Evolutionary conservation across 2,888 invertebrate genomes (phyloP).

Genomic region (Drosophila peninsularis): DNA sequence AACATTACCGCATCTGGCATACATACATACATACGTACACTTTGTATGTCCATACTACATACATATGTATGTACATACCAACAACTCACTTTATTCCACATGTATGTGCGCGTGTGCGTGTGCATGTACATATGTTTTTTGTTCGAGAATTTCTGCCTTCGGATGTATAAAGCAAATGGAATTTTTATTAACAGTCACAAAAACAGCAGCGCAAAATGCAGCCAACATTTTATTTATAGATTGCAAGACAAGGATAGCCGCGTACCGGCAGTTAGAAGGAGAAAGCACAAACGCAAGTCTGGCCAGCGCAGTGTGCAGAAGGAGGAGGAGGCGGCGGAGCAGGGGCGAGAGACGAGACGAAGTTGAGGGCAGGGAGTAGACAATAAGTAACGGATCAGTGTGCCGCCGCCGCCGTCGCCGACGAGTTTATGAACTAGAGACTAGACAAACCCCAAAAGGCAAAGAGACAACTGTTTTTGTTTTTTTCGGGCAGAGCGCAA

Average conservation of each 20-base stretch:
- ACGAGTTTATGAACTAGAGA: conserved; percentile 48
- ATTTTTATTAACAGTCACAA: conserved; percentile 66
- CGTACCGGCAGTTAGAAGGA: conserved; percentile 11
- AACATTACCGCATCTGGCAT: conserved; percentile 68
- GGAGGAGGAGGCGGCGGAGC: too few species aligned
- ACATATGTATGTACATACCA: conserved; percentile 12
- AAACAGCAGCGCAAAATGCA: conserved; percentile 60
- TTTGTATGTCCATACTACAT: too few species aligned
- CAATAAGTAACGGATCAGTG: conserved; percentile 53
- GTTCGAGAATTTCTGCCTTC: conserved; percentile 43
- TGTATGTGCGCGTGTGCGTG: background rate
- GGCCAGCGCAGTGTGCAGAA: conserved; percentile 2
- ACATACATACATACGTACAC: conserved; percentile 20
- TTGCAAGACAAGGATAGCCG: conserved; percentile 46
- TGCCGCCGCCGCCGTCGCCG: conserved; percentile 17
- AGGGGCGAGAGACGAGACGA: background rate
- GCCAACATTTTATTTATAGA: conserved; percentile 71
- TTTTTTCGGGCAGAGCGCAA: background rate
- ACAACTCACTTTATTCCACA: too few species aligned
- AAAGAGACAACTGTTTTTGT: background rate
- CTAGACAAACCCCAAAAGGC: conserved; percentile 40
- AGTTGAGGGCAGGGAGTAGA: background rate
- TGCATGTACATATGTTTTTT: conserved; percentile 25
- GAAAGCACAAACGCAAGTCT: conserved; percentile 21
- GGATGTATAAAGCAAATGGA: conserved; percentile 61